Evolutionary conservation across 1,140 invertebrate genomes (phyloP).

Genomic region (Colletes gigas): DNA sequence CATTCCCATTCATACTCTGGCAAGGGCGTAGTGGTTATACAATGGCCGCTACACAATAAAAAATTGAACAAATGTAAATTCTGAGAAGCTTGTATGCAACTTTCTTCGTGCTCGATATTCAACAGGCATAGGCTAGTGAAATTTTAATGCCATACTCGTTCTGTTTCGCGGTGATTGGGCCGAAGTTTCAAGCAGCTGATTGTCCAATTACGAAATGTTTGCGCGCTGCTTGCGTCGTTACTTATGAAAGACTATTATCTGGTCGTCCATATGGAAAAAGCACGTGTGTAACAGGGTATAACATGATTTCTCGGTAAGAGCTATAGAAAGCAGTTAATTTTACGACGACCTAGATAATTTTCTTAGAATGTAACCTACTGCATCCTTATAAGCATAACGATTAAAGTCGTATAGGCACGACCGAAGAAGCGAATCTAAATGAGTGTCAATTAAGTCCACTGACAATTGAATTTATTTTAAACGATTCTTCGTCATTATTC

Average conservation of each 20-base stretch:
- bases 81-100: no score
- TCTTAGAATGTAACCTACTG: constrained; percentile 59
- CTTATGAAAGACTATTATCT: not conserved
- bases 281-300: constrained; percentile 16
- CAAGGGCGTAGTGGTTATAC: no score
- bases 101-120: no score
- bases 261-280: not conserved
- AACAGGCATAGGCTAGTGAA: no score
- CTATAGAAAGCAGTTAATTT: constrained; percentile 50
- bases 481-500: no score
- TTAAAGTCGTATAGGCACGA: constrained; percentile 5
- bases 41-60: no score
- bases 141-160: not conserved
- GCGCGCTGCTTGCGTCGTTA: not conserved
- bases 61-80: no score
- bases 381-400: constrained; percentile 23
- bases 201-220: not conserved
- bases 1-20: no score
- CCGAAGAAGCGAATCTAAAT: constrained; percentile 2
- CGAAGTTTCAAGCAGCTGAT: not conserved
- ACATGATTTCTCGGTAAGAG: constrained; percentile 53
- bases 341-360: constrained; percentile 60
- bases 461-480: no score
- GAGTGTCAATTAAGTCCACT: not conserved
- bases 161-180: not conserved